phyloP scores from a whole-genome alignment of 2,888 invertebrate genomes.

The Mythimna ferrago region DNA sequence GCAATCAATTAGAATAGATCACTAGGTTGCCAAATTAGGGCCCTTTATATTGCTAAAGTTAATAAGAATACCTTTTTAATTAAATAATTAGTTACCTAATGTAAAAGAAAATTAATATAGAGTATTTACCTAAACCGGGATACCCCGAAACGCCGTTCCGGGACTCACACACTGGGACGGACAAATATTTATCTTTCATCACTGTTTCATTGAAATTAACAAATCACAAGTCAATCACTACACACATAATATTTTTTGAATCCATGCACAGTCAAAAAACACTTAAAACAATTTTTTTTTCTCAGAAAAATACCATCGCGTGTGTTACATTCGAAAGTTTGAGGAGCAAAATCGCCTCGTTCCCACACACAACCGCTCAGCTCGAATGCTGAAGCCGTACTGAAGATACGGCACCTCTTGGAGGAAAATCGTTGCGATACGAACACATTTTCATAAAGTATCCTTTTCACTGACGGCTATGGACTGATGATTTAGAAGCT shows the following conservation, averaged over 20 bases:
- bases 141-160: conserved; percentile 70
- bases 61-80: not conserved
- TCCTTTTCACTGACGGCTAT: conserved; percentile 36
- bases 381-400: conserved; percentile 81
- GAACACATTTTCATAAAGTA: conserved; percentile 36
- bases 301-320: conserved; percentile 54
- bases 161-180: conserved; percentile 46
- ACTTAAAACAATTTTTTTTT: conserved; percentile 40
- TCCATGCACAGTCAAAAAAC: conserved; percentile 56
- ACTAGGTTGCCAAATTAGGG: not conserved
- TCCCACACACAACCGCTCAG: conserved; percentile 73
- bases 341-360: conserved; percentile 74
- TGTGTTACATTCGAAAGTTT: conserved; percentile 74
- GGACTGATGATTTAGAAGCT: not conserved
- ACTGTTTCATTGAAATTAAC: conserved; percentile 59
- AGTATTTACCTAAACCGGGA: conserved; percentile 79
- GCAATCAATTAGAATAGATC: not conserved
- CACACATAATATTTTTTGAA: conserved; percentile 53
- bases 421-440: conserved; percentile 58
- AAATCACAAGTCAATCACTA: conserved; percentile 66
- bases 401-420: conserved; percentile 69
- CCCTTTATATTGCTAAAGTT: not conserved
- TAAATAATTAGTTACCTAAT: conserved; percentile 17
- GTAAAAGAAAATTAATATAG: conserved; percentile 31
- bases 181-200: conserved; percentile 65